Conservation (phyloP, 2,113 vertebrate species). For the Actenoides hombroni region DNA sequence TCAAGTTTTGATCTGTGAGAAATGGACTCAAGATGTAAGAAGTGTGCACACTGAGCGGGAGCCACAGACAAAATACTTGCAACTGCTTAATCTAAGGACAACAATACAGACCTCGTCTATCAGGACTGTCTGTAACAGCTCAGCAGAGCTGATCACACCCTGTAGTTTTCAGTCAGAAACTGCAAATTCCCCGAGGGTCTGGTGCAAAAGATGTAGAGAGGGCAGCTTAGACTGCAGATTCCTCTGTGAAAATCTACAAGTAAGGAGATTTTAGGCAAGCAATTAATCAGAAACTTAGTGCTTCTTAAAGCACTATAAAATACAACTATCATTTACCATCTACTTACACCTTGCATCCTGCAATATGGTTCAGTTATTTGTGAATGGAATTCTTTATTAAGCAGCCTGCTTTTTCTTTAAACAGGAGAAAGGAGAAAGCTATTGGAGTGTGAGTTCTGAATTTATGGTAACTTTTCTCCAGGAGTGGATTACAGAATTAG, state of each 20-base stretch:
- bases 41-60: accelerated
- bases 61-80: neutral
- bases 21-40: neutral
- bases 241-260: neutral
- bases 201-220: neutral
- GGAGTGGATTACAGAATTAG: neutral
- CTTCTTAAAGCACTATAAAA: neutral
- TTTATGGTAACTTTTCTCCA: neutral
- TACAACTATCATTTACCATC: neutral
- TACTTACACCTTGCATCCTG: neutral
- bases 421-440: neutral
- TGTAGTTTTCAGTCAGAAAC: neutral
- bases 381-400: neutral
- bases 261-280: neutral
- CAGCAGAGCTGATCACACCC: neutral
- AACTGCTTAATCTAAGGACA: neutral
- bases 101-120: neutral
- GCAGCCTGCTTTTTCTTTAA: neutral
- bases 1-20: neutral
- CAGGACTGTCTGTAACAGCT: neutral
- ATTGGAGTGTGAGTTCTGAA: neutral
- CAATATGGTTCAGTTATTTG: neutral
- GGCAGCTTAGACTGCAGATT: neutral
- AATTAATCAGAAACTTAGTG: neutral
- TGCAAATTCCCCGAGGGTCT: neutral